Evolutionary conservation across 2,797 vertebrate species (phyloP).

Genomic region (Falco naumanni): DNA sequence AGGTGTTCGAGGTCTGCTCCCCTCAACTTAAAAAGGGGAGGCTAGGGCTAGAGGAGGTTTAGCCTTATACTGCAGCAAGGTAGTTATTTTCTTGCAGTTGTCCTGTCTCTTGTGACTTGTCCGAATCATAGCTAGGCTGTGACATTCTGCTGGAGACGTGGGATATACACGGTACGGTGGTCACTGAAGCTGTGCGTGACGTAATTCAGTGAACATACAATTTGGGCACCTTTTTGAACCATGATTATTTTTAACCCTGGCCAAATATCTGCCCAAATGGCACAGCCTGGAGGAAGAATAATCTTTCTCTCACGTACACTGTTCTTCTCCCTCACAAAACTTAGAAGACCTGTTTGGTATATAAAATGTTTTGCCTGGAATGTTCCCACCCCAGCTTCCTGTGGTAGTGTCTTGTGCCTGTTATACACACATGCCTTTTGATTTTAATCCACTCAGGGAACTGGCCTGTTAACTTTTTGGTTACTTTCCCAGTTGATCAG

Average conservation of each 20-base stretch:
- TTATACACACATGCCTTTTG: neutral
- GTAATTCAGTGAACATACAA: neutral
- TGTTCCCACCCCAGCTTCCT: neutral
- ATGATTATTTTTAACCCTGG: neutral
- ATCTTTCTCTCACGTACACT: neutral
- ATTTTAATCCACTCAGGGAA: neutral
- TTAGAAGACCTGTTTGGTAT: neutral
- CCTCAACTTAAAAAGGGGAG: neutral
- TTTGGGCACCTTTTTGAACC: neutral
- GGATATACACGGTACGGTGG: neutral
- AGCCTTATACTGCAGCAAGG: neutral
- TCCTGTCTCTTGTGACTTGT: neutral
- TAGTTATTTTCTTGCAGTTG: neutral
- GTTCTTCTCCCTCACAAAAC: neutral
- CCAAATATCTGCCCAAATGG: neutral
- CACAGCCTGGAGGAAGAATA: neutral
- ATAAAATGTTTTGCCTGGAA: neutral
- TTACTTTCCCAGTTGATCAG: neutral
- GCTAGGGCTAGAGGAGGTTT: neutral
- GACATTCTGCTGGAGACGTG: neutral
- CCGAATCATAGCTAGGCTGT: neutral
- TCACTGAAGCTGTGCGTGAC: neutral
- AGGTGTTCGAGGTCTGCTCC: neutral
- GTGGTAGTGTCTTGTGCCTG: neutral
- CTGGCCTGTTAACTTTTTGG: neutral